A percentile compares a stretch with the other conserved stretches of the same genome.
These are phyloP conservation scores for Thamnaconus septentrionalis DNA, from an alignment of 2,113 vertebrate species.

Conservation along the genomic window DNA sequence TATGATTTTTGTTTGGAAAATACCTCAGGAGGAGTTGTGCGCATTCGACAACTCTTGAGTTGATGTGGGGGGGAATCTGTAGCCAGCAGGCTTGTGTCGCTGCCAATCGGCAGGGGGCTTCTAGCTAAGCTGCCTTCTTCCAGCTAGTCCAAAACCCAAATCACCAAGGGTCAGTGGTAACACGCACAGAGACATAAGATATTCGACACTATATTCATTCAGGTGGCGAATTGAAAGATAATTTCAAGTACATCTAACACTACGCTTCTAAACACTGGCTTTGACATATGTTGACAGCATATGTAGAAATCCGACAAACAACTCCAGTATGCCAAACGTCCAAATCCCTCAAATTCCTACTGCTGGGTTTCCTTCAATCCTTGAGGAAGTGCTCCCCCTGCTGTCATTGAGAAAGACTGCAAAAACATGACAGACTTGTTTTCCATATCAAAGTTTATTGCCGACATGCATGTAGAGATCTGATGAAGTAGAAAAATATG, in stretches of 20 bases:
- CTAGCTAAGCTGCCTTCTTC: conserved; percentile 33
- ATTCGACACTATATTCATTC: conserved; percentile 8
- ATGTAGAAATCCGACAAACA: conserved; percentile 3
- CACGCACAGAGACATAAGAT: conserved; percentile 10
- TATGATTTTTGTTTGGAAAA: conserved; percentile 11
- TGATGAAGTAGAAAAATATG: conserved; percentile 98
- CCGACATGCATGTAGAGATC: conserved; percentile 97
- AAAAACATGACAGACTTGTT: conserved; percentile 9
- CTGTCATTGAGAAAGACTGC: conserved; percentile 23
- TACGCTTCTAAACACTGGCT: no score
- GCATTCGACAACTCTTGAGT: conserved; percentile 8
- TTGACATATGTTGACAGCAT: no score
- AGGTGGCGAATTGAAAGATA: no score
- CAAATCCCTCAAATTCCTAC: no score
- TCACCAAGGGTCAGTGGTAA: background rate
- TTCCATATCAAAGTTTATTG: conserved; percentile 94
- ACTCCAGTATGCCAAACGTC: conserved; percentile 4
- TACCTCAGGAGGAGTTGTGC: background rate
- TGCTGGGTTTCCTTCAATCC: background rate
- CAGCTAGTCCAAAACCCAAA: conserved; percentile 18
- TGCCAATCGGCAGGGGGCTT: conserved; percentile 39
- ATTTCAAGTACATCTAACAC: no score
- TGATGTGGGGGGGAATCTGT: background rate
- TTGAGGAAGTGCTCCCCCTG: conserved; percentile 54
- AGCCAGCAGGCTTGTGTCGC: background rate